Evolutionary conservation across 2,888 invertebrate species (phyloP).

Genomic region (Cetonia aurata): DNA sequence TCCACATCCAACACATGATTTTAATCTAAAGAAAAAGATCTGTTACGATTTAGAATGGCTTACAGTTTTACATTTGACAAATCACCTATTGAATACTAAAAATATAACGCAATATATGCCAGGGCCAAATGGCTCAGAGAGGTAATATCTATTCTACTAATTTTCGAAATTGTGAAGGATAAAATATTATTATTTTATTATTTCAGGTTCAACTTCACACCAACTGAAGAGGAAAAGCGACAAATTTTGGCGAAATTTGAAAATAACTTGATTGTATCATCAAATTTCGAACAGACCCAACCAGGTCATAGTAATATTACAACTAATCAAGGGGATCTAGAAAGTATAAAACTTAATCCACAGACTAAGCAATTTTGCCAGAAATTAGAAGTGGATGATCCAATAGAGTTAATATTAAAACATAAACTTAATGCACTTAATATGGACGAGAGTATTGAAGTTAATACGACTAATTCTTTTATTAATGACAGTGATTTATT

Average conservation of each 20-base stretch:
- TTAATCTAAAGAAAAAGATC: constrained; percentile 70
- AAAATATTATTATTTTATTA: constrained; percentile 13
- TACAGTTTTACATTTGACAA: constrained; percentile 86
- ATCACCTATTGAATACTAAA: constrained; percentile 86
- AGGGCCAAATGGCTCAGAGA: constrained; percentile 77
- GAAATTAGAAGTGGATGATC: constrained; percentile 83
- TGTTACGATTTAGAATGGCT: constrained; percentile 96
- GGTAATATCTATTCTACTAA: constrained; percentile 65
- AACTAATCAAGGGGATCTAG: constrained; percentile 60
- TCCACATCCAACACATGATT: constrained; percentile 71
- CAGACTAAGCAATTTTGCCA: constrained; percentile 80
- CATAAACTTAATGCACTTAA: constrained; percentile 61
- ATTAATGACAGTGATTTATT: constrained; percentile 48
- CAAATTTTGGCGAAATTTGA: constrained; percentile 75
- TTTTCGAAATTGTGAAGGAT: neutral
- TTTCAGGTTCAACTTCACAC: constrained; percentile 79
- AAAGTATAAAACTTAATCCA: constrained; percentile 73
- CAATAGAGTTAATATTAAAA: constrained; percentile 73
- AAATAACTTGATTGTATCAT: constrained; percentile 77
- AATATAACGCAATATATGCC: constrained; percentile 83
- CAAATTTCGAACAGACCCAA: constrained; percentile 84
- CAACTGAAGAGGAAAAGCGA: constrained; percentile 80
- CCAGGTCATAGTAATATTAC: constrained; percentile 70
- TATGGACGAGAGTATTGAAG: constrained; percentile 40
- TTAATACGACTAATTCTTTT: constrained; percentile 39